Conservation (phyloP, 2,113 vertebrate species). For the Struthidea cinerea region DNA sequence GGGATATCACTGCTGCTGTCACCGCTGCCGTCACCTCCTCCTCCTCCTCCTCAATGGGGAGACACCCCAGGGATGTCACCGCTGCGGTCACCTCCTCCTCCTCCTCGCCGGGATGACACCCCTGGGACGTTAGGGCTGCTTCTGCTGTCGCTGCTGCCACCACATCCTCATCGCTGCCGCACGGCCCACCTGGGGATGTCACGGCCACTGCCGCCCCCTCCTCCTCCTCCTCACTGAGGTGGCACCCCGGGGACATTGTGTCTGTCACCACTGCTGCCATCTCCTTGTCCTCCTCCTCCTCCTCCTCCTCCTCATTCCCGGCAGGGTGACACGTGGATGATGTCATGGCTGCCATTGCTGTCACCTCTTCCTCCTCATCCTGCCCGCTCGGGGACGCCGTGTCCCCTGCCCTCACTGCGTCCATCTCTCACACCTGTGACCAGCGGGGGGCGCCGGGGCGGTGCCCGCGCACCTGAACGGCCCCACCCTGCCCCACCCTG, state of each 20-base stretch:
- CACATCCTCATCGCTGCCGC: neutral
- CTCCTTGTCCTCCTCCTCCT: neutral
- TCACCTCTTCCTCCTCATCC: neutral
- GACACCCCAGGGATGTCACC: neutral
- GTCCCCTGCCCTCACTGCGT: accelerated
- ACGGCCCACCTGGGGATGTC: neutral
- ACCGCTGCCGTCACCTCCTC: neutral
- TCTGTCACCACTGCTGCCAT: neutral
- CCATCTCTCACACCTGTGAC: neutral
- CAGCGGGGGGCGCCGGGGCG: neutral
- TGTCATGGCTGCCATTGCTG: neutral
- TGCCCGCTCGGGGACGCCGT: accelerated
- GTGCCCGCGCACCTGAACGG: neutral
- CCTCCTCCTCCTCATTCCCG: neutral
- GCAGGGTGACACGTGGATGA: neutral
- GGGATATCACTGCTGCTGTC: neutral
- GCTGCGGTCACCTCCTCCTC: neutral
- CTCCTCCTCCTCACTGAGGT: neutral
- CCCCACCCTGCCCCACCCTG: neutral
- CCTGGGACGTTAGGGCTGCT: neutral
- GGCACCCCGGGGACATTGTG: neutral
- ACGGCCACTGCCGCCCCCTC: neutral
- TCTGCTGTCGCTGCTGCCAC: neutral
- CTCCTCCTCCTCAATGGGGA: neutral
- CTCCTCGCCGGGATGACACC: neutral